phyloP scores from a whole-genome alignment of 1,140 invertebrate species.

The Tetragnatha versicolor region DNA sequence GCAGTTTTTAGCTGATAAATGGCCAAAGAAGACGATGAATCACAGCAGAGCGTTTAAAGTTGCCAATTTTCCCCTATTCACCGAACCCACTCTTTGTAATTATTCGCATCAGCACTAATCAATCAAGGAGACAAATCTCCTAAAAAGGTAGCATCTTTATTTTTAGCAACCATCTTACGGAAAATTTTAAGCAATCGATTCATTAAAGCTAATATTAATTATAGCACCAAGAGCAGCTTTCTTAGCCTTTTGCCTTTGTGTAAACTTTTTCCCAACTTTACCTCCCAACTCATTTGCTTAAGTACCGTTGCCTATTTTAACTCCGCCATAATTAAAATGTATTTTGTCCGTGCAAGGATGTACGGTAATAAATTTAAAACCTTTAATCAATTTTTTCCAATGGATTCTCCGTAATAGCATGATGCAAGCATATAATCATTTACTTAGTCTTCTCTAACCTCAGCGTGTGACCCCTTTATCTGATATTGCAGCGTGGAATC shows the following conservation, averaged over 20 bases:
- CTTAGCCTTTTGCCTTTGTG: constrained; percentile 3
- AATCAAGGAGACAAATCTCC: constrained; percentile 1
- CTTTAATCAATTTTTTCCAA: neutral
- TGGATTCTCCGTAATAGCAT: neutral
- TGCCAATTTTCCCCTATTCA: no score
- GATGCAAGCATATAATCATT: neutral
- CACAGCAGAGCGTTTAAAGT: no score
- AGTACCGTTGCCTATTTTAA: constrained; percentile 38
- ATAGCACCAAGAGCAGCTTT: neutral
- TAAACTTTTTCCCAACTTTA: constrained; percentile 29
- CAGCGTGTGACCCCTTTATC: no score
- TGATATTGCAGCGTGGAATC: no score
- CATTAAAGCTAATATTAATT: constrained; percentile 40
- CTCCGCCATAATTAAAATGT: constrained; percentile 40
- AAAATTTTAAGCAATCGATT: constrained; percentile 29
- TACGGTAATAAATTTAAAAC: constrained; percentile 23
- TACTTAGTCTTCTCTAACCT: no score
- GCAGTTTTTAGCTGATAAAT: no score
- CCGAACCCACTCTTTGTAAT: no score
- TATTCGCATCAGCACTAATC: constrained; percentile 13
- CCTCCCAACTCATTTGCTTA: constrained; percentile 26
- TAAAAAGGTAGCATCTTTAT: constrained; percentile 11
- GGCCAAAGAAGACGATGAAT: no score
- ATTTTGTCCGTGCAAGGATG: neutral
- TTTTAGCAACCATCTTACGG: neutral